These are phyloP conservation scores for Aproaerema taeniolella DNA, from an alignment of 2,888 invertebrate genomes.

Conservation along the genomic window DNA sequence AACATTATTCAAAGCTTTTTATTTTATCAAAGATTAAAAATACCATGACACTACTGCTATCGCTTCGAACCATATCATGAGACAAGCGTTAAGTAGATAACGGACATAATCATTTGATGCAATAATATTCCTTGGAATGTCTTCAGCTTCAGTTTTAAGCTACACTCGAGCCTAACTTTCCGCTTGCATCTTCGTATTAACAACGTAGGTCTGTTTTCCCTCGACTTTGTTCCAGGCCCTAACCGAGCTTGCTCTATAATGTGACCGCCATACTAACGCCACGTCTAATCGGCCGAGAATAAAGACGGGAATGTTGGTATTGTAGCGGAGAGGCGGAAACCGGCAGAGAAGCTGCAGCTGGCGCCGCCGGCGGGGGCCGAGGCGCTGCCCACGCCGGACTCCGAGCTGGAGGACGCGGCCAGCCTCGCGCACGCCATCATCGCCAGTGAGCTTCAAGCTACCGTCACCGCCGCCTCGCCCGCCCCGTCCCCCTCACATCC, in stretches of 20 bases:
- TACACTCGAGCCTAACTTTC: slow-evolving; percentile 59
- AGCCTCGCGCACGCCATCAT: slow-evolving; percentile 67
- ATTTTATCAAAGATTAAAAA: neutral
- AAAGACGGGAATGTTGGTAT: slow-evolving; percentile 71
- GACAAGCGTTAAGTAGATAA: neutral
- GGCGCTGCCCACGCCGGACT: slow-evolving; percentile 68
- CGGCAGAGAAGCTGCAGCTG: slow-evolving; percentile 62
- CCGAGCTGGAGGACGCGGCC: slow-evolving; percentile 71
- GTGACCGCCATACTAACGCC: slow-evolving; percentile 77
- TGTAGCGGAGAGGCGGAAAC: slow-evolving; percentile 73
- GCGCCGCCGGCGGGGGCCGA: slow-evolving; percentile 53
- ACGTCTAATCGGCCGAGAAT: slow-evolving; percentile 69
- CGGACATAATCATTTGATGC: slow-evolving; percentile 7
- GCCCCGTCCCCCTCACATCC: slow-evolving; percentile 32
- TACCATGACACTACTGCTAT: no score
- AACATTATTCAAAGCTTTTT: slow-evolving; percentile 57
- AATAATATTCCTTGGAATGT: slow-evolving; percentile 69
- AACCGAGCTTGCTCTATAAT: slow-evolving; percentile 78
- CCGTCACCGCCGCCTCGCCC: slow-evolving; percentile 46
- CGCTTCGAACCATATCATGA: no score
- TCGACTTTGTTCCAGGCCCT: slow-evolving; percentile 78
- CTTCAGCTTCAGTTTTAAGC: slow-evolving; percentile 45
- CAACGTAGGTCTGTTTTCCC: slow-evolving; percentile 71
- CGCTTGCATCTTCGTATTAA: slow-evolving; percentile 70
- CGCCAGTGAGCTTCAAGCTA: slow-evolving; percentile 59